phyloP scores from a whole-genome alignment of 23 tunicate genomes.

The Ciona savignyi region DNA sequence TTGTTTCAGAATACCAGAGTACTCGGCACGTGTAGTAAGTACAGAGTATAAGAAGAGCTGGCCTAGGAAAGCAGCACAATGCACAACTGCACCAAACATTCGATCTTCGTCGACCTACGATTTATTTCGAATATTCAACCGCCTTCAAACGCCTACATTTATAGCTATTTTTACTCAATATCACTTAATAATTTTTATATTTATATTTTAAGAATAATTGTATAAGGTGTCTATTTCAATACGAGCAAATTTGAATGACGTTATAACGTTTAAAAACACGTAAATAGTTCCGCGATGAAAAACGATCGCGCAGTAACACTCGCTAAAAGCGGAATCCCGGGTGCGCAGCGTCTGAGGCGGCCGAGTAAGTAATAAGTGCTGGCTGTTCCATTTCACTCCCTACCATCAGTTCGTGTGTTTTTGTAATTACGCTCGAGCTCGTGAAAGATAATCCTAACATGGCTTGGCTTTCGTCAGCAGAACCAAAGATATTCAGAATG shows the following conservation, averaged over 20 bases:
- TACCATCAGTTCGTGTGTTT: slow-evolving; percentile 33
- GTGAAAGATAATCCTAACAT: slow-evolving; percentile 57
- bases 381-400: slow-evolving; percentile 85
- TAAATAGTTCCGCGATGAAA: neutral
- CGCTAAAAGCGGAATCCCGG: slow-evolving; percentile 10
- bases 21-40: slow-evolving; percentile 76
- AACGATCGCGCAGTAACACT: slow-evolving; percentile 19
- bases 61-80: slow-evolving; percentile 54
- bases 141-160: slow-evolving; percentile 8
- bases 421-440: slow-evolving; percentile 46
- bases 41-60: slow-evolving; percentile 74
- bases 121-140: slow-evolving; percentile 50
- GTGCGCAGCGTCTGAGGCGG: slow-evolving; percentile 62
- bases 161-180: neutral
- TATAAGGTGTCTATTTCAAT: neutral
- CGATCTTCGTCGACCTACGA: slow-evolving; percentile 26
- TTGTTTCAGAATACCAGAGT: slow-evolving; percentile 82
- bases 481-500: neutral
- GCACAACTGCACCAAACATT: slow-evolving; percentile 58
- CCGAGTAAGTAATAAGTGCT: slow-evolving; percentile 6
- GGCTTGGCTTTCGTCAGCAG: slow-evolving; percentile 35
- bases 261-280: neutral
- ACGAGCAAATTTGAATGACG: neutral
- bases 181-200: neutral
- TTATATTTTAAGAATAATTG: neutral